Evolutionary conservation across 1,140 invertebrate genomes (phyloP), one percentile per base, ranked within the genome.

Genomic region (Aethina tumida): DNA sequence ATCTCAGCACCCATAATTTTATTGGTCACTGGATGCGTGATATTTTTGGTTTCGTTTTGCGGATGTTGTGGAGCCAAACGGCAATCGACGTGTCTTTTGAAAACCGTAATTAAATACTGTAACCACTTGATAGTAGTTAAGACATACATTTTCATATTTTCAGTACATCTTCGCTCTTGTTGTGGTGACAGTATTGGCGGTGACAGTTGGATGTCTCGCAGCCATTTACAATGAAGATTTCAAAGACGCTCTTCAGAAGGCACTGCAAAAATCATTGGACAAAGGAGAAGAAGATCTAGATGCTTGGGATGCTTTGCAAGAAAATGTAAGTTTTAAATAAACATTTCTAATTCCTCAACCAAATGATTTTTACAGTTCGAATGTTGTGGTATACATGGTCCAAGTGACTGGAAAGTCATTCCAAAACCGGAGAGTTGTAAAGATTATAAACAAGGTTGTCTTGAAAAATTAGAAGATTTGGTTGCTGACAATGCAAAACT

Each of bases 131-230:
- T n/a, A n/a, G n/a, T n/a, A n/a, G n/a, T n/a, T n/a, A n/a, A n/a
- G n/a, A n/a, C n/a, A n/a, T n/a, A n/a, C n/a, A n/a, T n/a, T n/a
- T n/a, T n/a, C n/a, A n/a, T n/a, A n/a, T 26, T n/a, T 26, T 10
- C 14, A 13, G 13, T 26, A 26, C 24, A n/a, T 10, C 14, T n/a
- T 13, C 14, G 24, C 24, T 10, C 24, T 26, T 26, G 24, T 26
- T 26, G 13, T 26, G 13, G 24, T 26, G n/a, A n/a, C 5, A 10
- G 24, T 26, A 5, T 26, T 26, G n/a, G 24, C 5, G 24, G 13
- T 87, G 17, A 77, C 77, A 4, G 77, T 80, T 24, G 83, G 81
- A 27, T 82, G 86, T 53, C 73, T 77, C 5, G 81, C 78, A 3
- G 75, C 74, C 26, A 71, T 80, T 3, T 74, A 78, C 47, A 77